Evolutionary conservation across 2,113 vertebrate species (phyloP).

Genomic region (Sus scrofa): T2T-Sscrofa CM000812.6:89526501-89527000

Average conservation of each 20-base stretch:
- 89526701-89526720: not conserved
- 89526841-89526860: not conserved
- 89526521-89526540: not conserved
- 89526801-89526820: conserved; percentile 44
- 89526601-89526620: not conserved
- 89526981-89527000: not conserved
- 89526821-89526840: not conserved
- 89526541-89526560: not conserved
- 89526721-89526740: not conserved
- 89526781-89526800: not conserved
- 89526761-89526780: not conserved
- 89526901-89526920: not conserved
- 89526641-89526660: not conserved
- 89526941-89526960: not conserved
- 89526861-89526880: not conserved
- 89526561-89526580: not conserved
- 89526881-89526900: not conserved
- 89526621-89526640: not conserved
- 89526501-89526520: not conserved
- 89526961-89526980: not conserved
- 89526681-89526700: not conserved
- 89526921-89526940: not conserved
- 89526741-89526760: conserved; percentile 3
- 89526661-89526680: not conserved
- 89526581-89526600: not conserved